Evolutionary conservation across 2,888 invertebrate species (phyloP).

Genomic region (Neocrepidodera transversa): DNA sequence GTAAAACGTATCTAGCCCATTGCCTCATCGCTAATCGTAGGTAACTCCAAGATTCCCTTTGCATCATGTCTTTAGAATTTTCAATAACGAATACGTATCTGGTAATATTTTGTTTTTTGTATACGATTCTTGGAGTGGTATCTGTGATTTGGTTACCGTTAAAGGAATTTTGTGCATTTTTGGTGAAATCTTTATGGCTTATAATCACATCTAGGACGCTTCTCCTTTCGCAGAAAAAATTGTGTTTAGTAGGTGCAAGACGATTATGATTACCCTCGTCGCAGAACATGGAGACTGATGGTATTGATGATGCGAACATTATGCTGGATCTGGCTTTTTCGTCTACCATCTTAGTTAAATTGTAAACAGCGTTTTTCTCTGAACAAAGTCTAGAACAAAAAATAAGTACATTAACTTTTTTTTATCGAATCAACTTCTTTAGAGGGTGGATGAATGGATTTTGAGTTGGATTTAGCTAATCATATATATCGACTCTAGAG

Average conservation of each 20-base stretch:
- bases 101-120: conserved; percentile 63
- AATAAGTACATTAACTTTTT: too few relatives aligned
- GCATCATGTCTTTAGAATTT: conserved; percentile 66
- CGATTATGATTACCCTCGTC: conserved; percentile 68
- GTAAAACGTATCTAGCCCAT: conserved; percentile 66
- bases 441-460: too few relatives aligned
- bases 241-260: conserved; percentile 71
- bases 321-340: conserved; percentile 63
- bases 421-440: too few relatives aligned
- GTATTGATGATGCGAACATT: conserved; percentile 64
- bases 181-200: conserved; percentile 63
- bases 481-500: too few relatives aligned
- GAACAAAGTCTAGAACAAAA: conserved; percentile 35
- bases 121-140: conserved; percentile 62
- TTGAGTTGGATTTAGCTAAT: too few relatives aligned
- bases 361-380: conserved; percentile 50
- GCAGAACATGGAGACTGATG: conserved; percentile 67
- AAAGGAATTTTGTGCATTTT: conserved; percentile 43
- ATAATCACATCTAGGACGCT: conserved; percentile 68
- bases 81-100: conserved; percentile 67
- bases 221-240: conserved; percentile 67
- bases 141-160: conserved; percentile 57
- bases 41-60: conserved; percentile 68
- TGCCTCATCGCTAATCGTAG: conserved; percentile 66
- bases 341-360: conserved; percentile 59